A percentile compares a stretch with the other conserved stretches of the same genome.
Evolutionary conservation across 2,113 vertebrate genomes (phyloP).

Genomic region (Varanus komodoensis): DNA sequence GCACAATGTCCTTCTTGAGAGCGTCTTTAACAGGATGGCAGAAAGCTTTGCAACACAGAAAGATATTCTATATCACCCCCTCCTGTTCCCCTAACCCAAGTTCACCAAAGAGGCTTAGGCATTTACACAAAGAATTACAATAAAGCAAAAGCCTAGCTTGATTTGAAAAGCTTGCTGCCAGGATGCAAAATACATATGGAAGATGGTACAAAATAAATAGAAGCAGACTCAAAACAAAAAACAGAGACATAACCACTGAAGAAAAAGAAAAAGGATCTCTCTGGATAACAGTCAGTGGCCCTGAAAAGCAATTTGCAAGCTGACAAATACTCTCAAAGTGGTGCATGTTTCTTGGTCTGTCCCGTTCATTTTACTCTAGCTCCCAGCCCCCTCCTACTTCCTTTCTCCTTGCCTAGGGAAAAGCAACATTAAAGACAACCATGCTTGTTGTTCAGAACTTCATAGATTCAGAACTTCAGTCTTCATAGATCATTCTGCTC

Average conservation of each 20-base stretch:
- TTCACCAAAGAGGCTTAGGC: slow-evolving; percentile 55
- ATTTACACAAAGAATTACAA: slow-evolving; percentile 54
- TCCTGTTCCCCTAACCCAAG: slow-evolving; percentile 16
- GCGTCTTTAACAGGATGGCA: slow-evolving; percentile 59
- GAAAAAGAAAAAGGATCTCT: slow-evolving; percentile 7
- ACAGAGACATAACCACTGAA: rapidly evolving
- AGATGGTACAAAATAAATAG: slow-evolving; percentile 28
- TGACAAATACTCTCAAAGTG: not conserved
- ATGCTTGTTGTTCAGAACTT: slow-evolving; percentile 7
- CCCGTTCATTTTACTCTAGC: slow-evolving; percentile 13
- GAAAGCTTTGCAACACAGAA: slow-evolving; percentile 65
- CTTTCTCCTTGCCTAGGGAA: not conserved
- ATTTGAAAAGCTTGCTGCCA: slow-evolving; percentile 40
- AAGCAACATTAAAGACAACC: not conserved
- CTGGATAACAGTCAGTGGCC: slow-evolving; percentile 10
- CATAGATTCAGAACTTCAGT: not conserved
- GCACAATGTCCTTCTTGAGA: slow-evolving; percentile 75
- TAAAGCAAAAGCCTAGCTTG: slow-evolving; percentile 38
- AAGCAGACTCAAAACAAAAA: not conserved
- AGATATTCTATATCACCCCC: slow-evolving; percentile 43
- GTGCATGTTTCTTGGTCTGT: not conserved
- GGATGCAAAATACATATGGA: not conserved
- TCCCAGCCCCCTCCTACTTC: not conserved
- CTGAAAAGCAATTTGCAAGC: slow-evolving; percentile 18
- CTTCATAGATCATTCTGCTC: not conserved